Percentiles rank a stretch among this genome's conserved stretches.
Evolutionary conservation across 2,888 invertebrate genomes (phyloP).

Genomic region (Agriopis leucophaearia): DNA sequence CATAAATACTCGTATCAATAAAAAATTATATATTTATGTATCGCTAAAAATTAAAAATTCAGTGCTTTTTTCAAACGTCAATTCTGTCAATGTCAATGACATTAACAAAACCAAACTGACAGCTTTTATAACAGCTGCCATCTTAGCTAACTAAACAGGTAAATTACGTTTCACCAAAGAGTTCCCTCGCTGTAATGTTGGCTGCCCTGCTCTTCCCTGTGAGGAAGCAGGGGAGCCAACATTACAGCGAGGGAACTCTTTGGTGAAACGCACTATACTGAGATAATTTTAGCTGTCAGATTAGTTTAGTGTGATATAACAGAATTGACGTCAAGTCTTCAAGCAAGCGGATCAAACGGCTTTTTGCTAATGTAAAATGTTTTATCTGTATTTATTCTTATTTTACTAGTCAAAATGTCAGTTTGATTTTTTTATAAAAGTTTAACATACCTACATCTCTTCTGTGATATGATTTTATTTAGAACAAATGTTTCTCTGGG

Average conservation of each 20-base stretch:
- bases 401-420: constrained; percentile 79
- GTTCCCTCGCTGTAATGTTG: too few relatives aligned
- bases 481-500: constrained; percentile 71
- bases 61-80: background rate
- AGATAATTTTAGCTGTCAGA: constrained; percentile 5
- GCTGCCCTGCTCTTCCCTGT: too few relatives aligned
- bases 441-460: constrained; percentile 64
- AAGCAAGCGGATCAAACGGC: constrained; percentile 41
- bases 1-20: constrained; percentile 31
- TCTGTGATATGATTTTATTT: constrained; percentile 79
- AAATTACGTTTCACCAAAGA: too few relatives aligned
- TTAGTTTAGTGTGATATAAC: background rate
- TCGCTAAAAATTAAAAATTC: constrained; percentile 19
- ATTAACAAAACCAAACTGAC: background rate
- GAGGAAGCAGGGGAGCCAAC: too few relatives aligned
- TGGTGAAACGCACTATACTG: too few relatives aligned
- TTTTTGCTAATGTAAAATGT: constrained; percentile 45
- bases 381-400: constrained; percentile 34
- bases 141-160: too few relatives aligned
- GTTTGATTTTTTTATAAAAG: constrained; percentile 61
- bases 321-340: constrained; percentile 21
- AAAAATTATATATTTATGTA: constrained; percentile 24
- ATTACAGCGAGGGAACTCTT: too few relatives aligned
- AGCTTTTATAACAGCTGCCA: background rate
- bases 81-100: background rate